Conservation (phyloP, 2,888 invertebrate genomes). For the Scotopteryx bipunctaria region DNA sequence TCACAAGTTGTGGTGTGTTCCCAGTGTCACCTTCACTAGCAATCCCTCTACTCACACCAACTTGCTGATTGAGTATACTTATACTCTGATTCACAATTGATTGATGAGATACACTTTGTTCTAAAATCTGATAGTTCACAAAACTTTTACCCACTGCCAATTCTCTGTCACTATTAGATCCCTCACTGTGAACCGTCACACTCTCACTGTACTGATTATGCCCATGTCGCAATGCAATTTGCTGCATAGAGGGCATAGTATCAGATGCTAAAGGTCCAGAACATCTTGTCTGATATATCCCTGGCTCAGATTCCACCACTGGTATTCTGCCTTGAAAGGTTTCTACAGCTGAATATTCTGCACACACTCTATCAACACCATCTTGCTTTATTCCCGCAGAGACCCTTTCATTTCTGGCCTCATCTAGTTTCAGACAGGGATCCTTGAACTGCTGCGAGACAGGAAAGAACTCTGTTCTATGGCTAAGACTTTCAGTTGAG, state of each 20-base stretch:
- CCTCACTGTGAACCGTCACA: conserved; percentile 63
- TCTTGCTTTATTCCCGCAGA: conserved; percentile 56
- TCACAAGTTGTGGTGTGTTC: conserved; percentile 65
- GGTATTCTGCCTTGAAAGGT: conserved; percentile 60
- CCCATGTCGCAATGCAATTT: conserved; percentile 55
- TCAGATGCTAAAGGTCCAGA: conserved; percentile 52
- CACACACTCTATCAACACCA: conserved; percentile 50
- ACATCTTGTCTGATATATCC: conserved; percentile 68
- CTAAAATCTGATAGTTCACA: conserved; percentile 81
- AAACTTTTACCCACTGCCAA: conserved; percentile 67
- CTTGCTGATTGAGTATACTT: conserved; percentile 79
- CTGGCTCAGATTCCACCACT: conserved; percentile 53
- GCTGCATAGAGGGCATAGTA: conserved; percentile 65
- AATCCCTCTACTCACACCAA: conserved; percentile 69
- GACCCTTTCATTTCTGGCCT: conserved; percentile 48
- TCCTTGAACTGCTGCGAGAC: conserved; percentile 64
- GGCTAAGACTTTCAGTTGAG: conserved; percentile 51
- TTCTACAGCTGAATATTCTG: conserved; percentile 60
- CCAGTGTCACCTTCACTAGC: conserved; percentile 66
- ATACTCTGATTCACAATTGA: conserved; percentile 81
- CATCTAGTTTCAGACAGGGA: conserved; percentile 54
- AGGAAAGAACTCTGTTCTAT: conserved; percentile 59
- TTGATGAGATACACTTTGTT: conserved; percentile 80
- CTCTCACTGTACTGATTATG: conserved; percentile 69
- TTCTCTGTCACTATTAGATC: conserved; percentile 68